Conservation (phyloP, 2,888 invertebrate species). For the Hydropsyche betteni region DNA sequence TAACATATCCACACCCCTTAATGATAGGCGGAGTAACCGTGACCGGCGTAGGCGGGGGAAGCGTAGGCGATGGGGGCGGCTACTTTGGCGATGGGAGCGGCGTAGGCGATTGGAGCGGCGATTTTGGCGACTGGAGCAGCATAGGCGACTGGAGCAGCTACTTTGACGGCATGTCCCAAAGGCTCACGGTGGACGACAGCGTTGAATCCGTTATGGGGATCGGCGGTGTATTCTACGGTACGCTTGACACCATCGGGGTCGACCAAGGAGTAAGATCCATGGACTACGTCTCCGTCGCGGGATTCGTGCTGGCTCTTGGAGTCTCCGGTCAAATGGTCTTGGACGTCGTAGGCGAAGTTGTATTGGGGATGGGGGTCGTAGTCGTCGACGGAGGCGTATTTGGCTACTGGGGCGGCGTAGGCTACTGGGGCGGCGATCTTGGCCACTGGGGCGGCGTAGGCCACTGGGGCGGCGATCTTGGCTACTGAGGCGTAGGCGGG, state of each 20-base stretch:
- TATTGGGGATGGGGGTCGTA: slow-evolving; percentile 56
- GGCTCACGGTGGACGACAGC: slow-evolving; percentile 65
- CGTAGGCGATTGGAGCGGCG: slow-evolving; percentile 43
- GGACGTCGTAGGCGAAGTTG: slow-evolving; percentile 63
- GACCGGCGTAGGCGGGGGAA: slow-evolving; percentile 40
- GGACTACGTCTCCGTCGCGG: slow-evolving; percentile 60
- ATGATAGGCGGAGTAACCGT: slow-evolving; percentile 26
- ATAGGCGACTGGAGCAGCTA: slow-evolving; percentile 64
- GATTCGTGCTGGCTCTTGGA: slow-evolving; percentile 62
- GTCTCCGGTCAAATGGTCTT: slow-evolving; percentile 66
- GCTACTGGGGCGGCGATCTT: slow-evolving; percentile 40
- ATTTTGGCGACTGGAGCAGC: slow-evolving; percentile 59
- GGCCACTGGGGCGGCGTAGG: slow-evolving; percentile 50
- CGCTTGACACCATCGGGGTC: slow-evolving; percentile 63
- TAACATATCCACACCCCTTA: background rate
- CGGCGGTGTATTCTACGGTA: slow-evolving; percentile 63
- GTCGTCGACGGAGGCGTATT: slow-evolving; percentile 58
- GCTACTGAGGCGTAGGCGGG: slow-evolving; percentile 37
- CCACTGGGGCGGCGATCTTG: slow-evolving; percentile 39
- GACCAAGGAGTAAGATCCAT: slow-evolving; percentile 61
- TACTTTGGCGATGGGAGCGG: slow-evolving; percentile 39
- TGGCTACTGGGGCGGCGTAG: slow-evolving; percentile 64
- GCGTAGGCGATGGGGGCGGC: slow-evolving; percentile 42
- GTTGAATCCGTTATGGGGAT: slow-evolving; percentile 65
- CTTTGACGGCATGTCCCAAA: slow-evolving; percentile 54